Evolutionary conservation across 37 sponge, comb jelly and placozoan species (phyloP), one percentile per base, ranked within the genome.

Genomic region (Chondrilla cf. caribensis): DNA sequence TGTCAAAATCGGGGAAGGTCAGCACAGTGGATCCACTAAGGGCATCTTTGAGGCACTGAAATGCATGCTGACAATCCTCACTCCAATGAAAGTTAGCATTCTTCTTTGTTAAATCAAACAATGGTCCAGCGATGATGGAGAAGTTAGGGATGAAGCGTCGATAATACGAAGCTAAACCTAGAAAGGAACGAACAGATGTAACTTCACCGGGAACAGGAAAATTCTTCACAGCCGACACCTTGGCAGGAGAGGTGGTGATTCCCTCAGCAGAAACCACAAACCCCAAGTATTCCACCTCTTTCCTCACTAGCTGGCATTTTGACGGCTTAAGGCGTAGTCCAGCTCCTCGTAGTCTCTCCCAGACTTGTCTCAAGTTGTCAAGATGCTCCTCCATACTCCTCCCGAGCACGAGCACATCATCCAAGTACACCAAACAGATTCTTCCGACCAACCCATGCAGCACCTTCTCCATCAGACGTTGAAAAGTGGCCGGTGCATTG

Each of bases 401-500:
- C 3, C 86, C 86, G 36, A 79, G 2, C 62, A 82, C 80, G 0
- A 90, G 36, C 0, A 86, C 77, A 79, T 90, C 90, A 79, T 90
- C 90, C 37, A 90, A 51, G 66, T 86, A 90, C 0, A 83, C 80
- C 29, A 72, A 2, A 33, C 83, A 83, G 9, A 31, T 29, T 11
- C 25, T 26, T 2, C 80, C 28, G 0, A n/a, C 81, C 37, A 90
- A 21, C 3, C 81, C 81, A 44, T 39, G 11, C 67, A 90, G 38
- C 24, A 86, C 84, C 11, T 26, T 67, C 59, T 85, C 86, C 86
- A 92, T 87, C 17, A 87, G 29, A 1, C 92, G 79, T 55, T 84
- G 87, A 40, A 87, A 91, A 17, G 86, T 88, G 4, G 84, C 86
- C 2, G 86, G 88, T 2, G 81, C 86, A 36, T 86, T 84, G 3